A percentile compares a stretch with the other conserved stretches of the same genome.
phyloP scores from a whole-genome alignment of 53 echinoderm and acorn worm species.

The Pentamera pediparva region DNA sequence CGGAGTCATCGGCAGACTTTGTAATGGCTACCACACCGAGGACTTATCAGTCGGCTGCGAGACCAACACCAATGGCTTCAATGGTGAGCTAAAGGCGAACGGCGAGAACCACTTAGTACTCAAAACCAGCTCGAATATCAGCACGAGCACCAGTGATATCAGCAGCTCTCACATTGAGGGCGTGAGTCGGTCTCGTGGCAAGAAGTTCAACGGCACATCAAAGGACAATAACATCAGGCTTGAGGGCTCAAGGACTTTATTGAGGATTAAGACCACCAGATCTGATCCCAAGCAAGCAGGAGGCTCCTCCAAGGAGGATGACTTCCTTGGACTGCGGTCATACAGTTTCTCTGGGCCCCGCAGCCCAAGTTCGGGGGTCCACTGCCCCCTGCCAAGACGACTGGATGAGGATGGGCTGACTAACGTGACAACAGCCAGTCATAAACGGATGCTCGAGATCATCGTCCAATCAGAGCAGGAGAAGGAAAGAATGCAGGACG shows the following conservation, averaged over 20 bases:
- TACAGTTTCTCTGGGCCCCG: neutral
- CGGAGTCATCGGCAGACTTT: neutral
- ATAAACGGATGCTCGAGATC: constrained; percentile 23
- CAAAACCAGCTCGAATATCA: constrained; percentile 59
- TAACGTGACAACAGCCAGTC: constrained; percentile 39
- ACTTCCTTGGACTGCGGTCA: neutral
- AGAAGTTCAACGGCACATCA: neutral
- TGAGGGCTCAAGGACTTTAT: neutral
- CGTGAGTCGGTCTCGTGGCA: neutral
- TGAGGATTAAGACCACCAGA: neutral
- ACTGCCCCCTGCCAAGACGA: constrained; percentile 55
- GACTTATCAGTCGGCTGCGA: neutral
- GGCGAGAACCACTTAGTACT: constrained; percentile 24
- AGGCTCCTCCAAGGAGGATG: neutral
- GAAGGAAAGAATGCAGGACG: constrained; percentile 7
- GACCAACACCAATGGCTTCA: neutral
- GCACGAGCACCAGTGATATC: constrained; percentile 89
- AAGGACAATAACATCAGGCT: neutral
- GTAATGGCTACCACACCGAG: constrained; percentile 7
- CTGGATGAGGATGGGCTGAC: constrained; percentile 89
- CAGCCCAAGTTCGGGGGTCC: constrained; percentile 4
- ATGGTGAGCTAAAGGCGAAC: no score
- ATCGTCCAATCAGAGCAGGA: neutral
- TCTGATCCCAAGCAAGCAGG: neutral
- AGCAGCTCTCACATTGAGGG: constrained; percentile 56